Evolutionary conservation across 2,113 vertebrate genomes (phyloP).

Genomic region (Pachypanchax playfairii): DNA sequence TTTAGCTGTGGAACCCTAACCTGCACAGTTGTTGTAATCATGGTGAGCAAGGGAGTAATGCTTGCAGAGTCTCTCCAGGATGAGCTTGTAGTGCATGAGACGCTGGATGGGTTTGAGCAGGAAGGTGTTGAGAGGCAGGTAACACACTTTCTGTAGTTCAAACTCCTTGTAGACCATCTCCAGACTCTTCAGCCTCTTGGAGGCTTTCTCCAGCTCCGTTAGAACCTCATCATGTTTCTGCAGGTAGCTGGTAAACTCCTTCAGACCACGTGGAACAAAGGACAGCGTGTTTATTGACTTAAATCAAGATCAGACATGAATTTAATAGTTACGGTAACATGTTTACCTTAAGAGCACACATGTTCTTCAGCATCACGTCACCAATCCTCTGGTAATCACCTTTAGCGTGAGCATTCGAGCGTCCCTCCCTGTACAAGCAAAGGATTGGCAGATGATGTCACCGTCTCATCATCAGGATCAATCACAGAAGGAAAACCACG

Average conservation of each 20-base stretch:
- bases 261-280: not conserved
- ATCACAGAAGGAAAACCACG: not conserved
- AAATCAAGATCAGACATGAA: not conserved
- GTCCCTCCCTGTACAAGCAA: constrained; percentile 86
- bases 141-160: constrained; percentile 96
- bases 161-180: constrained; percentile 91
- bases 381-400: constrained; percentile 88
- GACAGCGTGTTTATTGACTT: no score
- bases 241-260: constrained; percentile 88
- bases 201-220: constrained; percentile 89
- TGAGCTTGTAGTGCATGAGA: constrained; percentile 91
- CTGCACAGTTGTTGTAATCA: constrained; percentile 84
- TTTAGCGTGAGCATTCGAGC: constrained; percentile 78
- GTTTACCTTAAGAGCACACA: constrained; percentile 87
- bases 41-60: constrained; percentile 81
- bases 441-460: not conserved
- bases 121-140: constrained; percentile 92
- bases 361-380: constrained; percentile 92
- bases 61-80: constrained; percentile 88
- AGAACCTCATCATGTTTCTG: constrained; percentile 89
- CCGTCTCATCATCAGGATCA: not conserved
- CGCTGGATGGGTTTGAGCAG: constrained; percentile 95
- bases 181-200: constrained; percentile 85
- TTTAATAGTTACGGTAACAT: not conserved
- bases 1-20: constrained; percentile 82